Evolutionary conservation across 2,113 vertebrate species (phyloP), one percentile per base, ranked within the genome.

Genomic region (Rynchops niger): DNA sequence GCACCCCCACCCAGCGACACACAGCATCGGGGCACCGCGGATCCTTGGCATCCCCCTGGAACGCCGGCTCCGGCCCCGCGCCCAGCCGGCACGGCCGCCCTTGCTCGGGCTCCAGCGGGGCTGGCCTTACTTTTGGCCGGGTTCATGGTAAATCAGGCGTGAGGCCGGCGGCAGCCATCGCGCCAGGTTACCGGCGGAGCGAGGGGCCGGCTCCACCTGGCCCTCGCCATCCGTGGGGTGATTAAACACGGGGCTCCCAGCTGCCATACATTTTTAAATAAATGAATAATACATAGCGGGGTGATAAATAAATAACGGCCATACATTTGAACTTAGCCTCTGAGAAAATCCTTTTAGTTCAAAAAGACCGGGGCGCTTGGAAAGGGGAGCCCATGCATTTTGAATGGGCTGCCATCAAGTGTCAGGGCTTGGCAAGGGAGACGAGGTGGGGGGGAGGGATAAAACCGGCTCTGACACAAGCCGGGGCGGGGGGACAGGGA

Each of bases 261-360:
- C 96, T 97, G 96, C 96, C 96, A 95, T 97, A 91, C 96, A 96
- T 96, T 97, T 95, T 96, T 97, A 96, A 97, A 97, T 96, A 96
- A 97, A 96, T 97, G 96, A 97, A 97, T 97, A 97, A 97, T 97
- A 95, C 96, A 97, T 97, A 5, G 73, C 20, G 29, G 84, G 78
- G 38, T 87, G 95, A 97, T 97, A 97, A 97, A 97, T 97, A 97
- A 97, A 97, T 95, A 94, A 97, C 96, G 92, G 95, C 50, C 95
- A 6, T 6, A 91, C 96, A 96, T 97, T 95, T 97, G 95, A 96
- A 95, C 96, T 94, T 96, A 61, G 96, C 96, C 96, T 96, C 94
- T 89, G 96, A 96, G 94, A 91, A 97, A 96, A 97, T 97, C 96
- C 95, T 97, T 93, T 89, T 89, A 90, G 95, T 96, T 97, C 96